phyloP scores from a whole-genome alignment of 2,797 vertebrate species.

The Lycodopsis pacificus region DNA sequence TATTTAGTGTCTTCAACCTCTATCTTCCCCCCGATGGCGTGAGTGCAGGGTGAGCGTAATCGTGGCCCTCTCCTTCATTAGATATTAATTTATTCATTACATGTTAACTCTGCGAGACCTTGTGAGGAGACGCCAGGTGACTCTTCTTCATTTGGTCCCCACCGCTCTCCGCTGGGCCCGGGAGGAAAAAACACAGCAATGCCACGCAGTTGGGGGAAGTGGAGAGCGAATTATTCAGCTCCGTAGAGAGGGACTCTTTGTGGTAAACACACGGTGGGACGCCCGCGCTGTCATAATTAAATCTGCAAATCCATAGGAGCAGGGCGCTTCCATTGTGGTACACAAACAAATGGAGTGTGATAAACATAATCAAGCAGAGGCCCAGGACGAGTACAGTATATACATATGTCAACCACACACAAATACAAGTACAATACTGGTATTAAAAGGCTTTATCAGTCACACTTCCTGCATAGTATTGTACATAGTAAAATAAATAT shows the following conservation, averaged over 20 bases:
- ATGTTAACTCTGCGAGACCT: conserved; percentile 86
- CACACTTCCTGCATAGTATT: neutral
- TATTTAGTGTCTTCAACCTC: conserved; percentile 69
- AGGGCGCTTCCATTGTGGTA: conserved; percentile 61
- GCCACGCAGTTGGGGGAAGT: conserved; percentile 80
- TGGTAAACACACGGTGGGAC: conserved; percentile 82
- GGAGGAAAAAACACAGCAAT: conserved; percentile 74
- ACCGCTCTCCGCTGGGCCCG: conserved; percentile 78
- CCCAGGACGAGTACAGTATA: neutral
- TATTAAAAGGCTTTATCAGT: neutral
- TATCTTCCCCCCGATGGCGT: conserved; percentile 62
- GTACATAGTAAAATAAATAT: neutral
- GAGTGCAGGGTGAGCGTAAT: conserved; percentile 62
- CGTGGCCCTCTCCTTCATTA: conserved; percentile 79
- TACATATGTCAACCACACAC: neutral
- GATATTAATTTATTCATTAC: conserved; percentile 89
- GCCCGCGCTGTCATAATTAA: conserved; percentile 82
- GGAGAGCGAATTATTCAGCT: conserved; percentile 82
- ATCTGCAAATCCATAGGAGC: conserved; percentile 79
- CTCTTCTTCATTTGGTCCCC: conserved; percentile 83
- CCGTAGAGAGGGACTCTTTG: conserved; percentile 77
- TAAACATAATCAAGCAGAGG: conserved; percentile 43
- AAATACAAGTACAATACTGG: neutral
- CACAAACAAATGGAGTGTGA: conserved; percentile 54
- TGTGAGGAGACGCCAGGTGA: conserved; percentile 82